These are phyloP conservation scores for Callorhinus ursinus DNA, from an alignment of 2,113 vertebrate genomes.

Conservation along the genomic window DNA sequence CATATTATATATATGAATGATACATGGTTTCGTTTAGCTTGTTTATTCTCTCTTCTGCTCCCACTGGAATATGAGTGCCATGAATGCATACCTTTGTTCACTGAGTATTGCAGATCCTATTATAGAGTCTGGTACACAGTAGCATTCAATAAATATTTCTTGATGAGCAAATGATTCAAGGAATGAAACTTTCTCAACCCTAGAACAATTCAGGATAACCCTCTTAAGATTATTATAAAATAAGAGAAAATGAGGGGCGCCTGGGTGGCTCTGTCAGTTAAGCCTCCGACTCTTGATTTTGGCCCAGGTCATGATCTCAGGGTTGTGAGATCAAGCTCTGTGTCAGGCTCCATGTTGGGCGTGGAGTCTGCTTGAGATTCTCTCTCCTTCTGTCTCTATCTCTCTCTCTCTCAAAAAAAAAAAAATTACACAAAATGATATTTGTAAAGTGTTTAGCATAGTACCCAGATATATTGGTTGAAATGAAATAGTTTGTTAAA, in stretches of 20 bases:
- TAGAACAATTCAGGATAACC: background rate
- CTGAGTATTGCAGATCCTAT: background rate
- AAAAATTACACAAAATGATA: background rate
- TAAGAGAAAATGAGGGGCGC: background rate
- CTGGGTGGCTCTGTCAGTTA: background rate
- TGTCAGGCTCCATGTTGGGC: too few relatives aligned
- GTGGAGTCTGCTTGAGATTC: background rate
- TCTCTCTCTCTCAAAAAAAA: background rate
- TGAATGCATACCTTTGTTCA: background rate
- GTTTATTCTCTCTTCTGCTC: background rate
- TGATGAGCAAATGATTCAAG: background rate
- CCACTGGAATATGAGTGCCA: background rate
- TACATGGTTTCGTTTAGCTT: background rate
- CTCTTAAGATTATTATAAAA: background rate
- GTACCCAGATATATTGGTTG: background rate
- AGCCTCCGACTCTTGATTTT: background rate
- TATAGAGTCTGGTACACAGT: background rate
- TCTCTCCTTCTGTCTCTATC: background rate
- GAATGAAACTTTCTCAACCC: background rate
- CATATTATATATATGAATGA: background rate
- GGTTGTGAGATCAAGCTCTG: too few relatives aligned
- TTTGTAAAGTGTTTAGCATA: background rate
- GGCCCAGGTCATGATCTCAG: background rate
- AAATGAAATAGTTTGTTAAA: background rate
- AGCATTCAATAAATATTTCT: background rate